A percentile compares a stretch with the other conserved stretches of the same genome.
Evolutionary conservation across 2,113 vertebrate genomes (phyloP).

Genomic region (Deroptyus accipitrinus): DNA sequence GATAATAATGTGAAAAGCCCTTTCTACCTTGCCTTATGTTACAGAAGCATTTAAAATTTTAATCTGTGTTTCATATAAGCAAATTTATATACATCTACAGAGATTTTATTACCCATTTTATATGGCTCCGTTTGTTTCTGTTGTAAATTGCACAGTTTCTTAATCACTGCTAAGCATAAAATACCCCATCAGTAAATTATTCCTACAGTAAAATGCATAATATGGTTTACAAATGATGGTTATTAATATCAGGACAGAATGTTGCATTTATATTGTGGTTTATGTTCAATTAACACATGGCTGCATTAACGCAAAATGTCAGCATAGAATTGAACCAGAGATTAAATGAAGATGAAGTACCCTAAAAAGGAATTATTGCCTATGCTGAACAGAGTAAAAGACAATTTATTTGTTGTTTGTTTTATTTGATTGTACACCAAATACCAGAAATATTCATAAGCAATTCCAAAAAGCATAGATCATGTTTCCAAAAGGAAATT

Average conservation of each 20-base stretch:
- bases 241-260: slow-evolving; percentile 57
- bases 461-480: background rate
- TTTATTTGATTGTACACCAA: background rate
- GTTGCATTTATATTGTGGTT: slow-evolving; percentile 39
- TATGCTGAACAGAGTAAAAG: slow-evolving; percentile 10
- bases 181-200: slow-evolving; percentile 46
- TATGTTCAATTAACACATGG: slow-evolving; percentile 64
- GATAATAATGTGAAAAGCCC: background rate
- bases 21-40: background rate
- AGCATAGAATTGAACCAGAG: background rate
- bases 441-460: slow-evolving; percentile 1
- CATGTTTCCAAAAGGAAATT: slow-evolving; percentile 11
- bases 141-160: slow-evolving; percentile 46
- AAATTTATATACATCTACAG: slow-evolving; percentile 41
- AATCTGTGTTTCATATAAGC: slow-evolving; percentile 32
- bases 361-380: slow-evolving; percentile 21
- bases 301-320: slow-evolving; percentile 33
- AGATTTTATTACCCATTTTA: slow-evolving; percentile 39
- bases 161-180: slow-evolving; percentile 58
- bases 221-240: slow-evolving; percentile 37
- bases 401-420: slow-evolving; percentile 15
- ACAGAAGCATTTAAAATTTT: slow-evolving; percentile 34
- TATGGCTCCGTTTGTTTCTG: background rate
- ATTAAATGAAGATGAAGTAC: slow-evolving; percentile 33
- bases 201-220: slow-evolving; percentile 47